Evolutionary conservation across 2,888 invertebrate species (phyloP).

Genomic region (Oscheius sp.): DNA sequence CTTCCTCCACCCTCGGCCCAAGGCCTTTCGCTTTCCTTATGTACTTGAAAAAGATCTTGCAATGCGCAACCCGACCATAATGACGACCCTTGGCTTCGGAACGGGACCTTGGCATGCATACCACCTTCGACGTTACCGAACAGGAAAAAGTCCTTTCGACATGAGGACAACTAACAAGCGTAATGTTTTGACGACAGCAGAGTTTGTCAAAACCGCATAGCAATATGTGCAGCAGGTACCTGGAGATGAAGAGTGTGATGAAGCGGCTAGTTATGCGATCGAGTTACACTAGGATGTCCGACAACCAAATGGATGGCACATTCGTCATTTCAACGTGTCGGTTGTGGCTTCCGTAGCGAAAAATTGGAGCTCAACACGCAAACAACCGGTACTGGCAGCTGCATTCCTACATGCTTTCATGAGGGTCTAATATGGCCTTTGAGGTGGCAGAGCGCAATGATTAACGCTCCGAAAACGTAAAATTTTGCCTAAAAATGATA

Average conservation of each 20-base stretch:
- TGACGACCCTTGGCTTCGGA: conserved; percentile 30
- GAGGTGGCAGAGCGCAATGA: background rate
- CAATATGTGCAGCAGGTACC: conserved; percentile 8
- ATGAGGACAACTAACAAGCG: background rate
- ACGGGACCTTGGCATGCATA: conserved; percentile 34
- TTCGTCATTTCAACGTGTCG: conserved; percentile 33
- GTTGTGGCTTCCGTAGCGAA: conserved; percentile 18
- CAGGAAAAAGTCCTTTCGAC: background rate
- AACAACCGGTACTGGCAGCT: conserved; percentile 12
- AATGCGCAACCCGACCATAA: conserved; percentile 32
- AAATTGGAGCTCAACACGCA: conserved; percentile 25
- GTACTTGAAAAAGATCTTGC: conserved; percentile 10
- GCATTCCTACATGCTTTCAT: background rate
- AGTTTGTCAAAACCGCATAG: background rate
- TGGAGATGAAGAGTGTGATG: conserved; percentile 20
- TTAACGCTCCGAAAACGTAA: conserved; percentile 25
- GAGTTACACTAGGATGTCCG: conserved; percentile 33
- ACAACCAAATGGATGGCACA: conserved; percentile 32
- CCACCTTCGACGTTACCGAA: conserved; percentile 14
- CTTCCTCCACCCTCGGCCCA: conserved; percentile 7
- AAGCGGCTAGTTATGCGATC: conserved; percentile 33
- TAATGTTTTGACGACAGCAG: no score
- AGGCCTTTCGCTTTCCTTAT: conserved; percentile 22
- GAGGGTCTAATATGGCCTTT: conserved; percentile 12
- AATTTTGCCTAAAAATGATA: background rate